A percentile compares a stretch with the other conserved stretches of the same genome.
phyloP scores from a whole-genome alignment of 2,888 invertebrate genomes.

The Willowsia nigromaculata region DNA sequence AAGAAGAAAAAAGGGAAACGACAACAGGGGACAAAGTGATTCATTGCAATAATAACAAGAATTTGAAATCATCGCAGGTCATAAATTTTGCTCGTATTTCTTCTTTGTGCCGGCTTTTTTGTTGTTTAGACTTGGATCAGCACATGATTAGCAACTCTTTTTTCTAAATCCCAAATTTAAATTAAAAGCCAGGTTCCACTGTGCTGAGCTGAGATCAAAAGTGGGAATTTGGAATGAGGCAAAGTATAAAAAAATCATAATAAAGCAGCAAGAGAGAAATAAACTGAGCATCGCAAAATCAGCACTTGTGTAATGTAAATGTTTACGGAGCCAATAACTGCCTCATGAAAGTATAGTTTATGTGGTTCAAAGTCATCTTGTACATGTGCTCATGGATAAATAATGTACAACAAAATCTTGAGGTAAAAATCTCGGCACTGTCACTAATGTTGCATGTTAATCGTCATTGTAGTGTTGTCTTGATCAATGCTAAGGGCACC shows the following conservation, averaged over 20 bases:
- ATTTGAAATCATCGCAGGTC: conserved; percentile 59
- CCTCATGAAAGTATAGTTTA: no score
- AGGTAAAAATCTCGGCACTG: not conserved
- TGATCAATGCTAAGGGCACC: conserved; percentile 60
- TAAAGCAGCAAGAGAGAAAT: not conserved
- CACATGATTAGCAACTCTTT: conserved; percentile 47
- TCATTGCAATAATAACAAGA: conserved; percentile 60
- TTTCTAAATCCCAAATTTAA: conserved; percentile 14
- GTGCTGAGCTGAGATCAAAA: conserved; percentile 24
- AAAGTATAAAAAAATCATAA: not conserved
- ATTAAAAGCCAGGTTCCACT: conserved; percentile 1
- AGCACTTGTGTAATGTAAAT: no score
- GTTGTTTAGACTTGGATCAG: conserved; percentile 30
- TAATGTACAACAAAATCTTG: not conserved
- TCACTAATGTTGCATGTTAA: conserved; percentile 44
- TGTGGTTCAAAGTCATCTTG: not conserved
- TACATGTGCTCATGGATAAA: not conserved
- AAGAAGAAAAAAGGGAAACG: conserved; percentile 3
- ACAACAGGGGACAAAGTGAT: conserved; percentile 46
- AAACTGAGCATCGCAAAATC: not conserved
- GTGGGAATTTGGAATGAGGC: conserved; percentile 3
- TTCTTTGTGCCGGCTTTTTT: not conserved
- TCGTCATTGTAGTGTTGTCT: conserved; percentile 51
- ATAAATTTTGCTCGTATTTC: conserved; percentile 63
- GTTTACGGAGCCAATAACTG: no score